Base-by-base conservation (phyloP, 2,888 invertebrate species). In the Seira ritae region DNA sequence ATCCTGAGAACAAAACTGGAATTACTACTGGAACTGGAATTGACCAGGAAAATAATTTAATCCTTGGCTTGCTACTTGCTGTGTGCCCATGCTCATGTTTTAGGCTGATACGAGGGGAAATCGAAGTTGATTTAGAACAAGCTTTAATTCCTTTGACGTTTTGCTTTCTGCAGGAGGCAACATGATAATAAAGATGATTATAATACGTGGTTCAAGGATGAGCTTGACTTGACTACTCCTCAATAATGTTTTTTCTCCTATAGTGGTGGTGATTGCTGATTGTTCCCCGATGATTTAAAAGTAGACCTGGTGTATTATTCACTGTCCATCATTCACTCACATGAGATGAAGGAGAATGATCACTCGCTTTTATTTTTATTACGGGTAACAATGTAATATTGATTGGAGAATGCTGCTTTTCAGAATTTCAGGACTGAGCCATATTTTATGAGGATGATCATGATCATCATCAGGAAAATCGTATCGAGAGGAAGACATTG, bases 401-500 rank as follows among this genome's bases (percentile, higher is more conserved):
- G 55, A 55, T 55, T 55, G 55, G 12, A 55, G 55, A 55, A 55
- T 55, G 15, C 55, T 55, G 55, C 31, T 55, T 55, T 42, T 55
- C 55, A 55, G 15, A 17, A 8, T 55, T 55, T 55, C 17, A 55
- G 55, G 17, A 15, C 42, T 8, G 17, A 55, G 55, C 3, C 12
- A 55, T 8, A 55, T 55, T 55, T 55, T 1, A 55, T 12, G 55
- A 31, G 31, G 8, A 31, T n/a, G 55, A 55, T 55, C 15, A 55
- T 55, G 55, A 55, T 55, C 55, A 55, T 55, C 55, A 55, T 55
- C 55, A 55, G 17, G 55, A 55, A 55, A 55, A 55, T 55, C 17
- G 6, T 55, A 55, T 55, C 15, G 55, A 55, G 17, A 55, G 55
- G 55, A 55, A 73, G 80, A 80, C 80, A 80, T 69, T 80, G 80